Evolutionary conservation across 2,113 vertebrate genomes (phyloP).

Genomic region (Rhagologus leucostigma): DNA sequence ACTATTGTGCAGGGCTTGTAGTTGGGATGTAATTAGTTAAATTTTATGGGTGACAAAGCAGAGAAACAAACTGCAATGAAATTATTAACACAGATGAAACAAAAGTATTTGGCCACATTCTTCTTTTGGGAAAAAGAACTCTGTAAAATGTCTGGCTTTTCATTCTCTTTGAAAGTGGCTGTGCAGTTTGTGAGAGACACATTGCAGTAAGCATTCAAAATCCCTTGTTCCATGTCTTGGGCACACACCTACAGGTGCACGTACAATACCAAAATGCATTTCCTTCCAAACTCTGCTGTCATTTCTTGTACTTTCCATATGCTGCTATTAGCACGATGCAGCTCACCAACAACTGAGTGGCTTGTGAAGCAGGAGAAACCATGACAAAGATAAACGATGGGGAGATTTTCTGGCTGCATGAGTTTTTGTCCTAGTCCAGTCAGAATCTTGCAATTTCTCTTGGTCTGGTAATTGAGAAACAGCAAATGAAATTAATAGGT

Average conservation of each 20-base stretch:
- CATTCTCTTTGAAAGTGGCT: not conserved
- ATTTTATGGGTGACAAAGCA: slow-evolving; percentile 3
- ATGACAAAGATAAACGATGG: rapidly evolving
- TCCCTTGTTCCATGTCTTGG: not conserved
- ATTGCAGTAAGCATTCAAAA: not conserved
- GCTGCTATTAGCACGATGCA: not conserved
- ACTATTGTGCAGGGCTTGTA: not conserved
- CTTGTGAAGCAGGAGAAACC: not conserved
- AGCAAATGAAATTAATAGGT: not conserved
- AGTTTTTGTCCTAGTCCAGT: not conserved
- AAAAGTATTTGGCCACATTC: not conserved
- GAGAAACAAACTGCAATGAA: not conserved
- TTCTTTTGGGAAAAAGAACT: not conserved
- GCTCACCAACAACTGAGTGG: not conserved
- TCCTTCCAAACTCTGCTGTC: not conserved
- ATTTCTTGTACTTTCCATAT: not conserved
- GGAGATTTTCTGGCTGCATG: not conserved
- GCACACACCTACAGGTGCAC: not conserved
- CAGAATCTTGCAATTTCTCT: not conserved
- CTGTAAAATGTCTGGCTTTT: not conserved
- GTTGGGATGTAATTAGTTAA: not conserved
- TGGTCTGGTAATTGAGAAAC: not conserved
- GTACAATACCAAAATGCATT: not conserved
- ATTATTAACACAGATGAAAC: not conserved
- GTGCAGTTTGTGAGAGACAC: not conserved